Conservation (phyloP, 2,797 vertebrate genomes). For the Tympanoctomys barrerae region DNA sequence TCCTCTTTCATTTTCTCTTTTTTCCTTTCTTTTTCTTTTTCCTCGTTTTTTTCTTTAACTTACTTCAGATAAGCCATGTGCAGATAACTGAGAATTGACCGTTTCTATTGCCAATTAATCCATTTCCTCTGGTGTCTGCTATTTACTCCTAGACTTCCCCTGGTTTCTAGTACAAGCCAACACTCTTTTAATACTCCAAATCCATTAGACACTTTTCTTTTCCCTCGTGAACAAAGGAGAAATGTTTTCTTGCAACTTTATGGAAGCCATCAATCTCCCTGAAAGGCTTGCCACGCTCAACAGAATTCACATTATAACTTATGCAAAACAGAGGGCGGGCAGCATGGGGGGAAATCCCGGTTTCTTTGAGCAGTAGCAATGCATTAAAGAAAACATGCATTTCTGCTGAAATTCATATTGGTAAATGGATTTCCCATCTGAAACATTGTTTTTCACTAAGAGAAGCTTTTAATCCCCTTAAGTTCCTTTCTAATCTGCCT, state of each 20-base stretch:
- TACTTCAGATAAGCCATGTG: slow-evolving; percentile 12
- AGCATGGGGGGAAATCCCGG: slow-evolving; percentile 76
- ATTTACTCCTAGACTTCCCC: slow-evolving; percentile 57
- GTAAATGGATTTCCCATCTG: slow-evolving; percentile 90
- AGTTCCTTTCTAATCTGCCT: slow-evolving; percentile 91
- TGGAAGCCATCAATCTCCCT: slow-evolving; percentile 88
- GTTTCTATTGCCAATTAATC: slow-evolving; percentile 69
- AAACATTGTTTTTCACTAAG: slow-evolving; percentile 91
- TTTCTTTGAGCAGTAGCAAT: slow-evolving; percentile 83
- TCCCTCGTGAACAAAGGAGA: slow-evolving; percentile 84
- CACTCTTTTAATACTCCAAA: slow-evolving; percentile 85
- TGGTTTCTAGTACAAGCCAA: slow-evolving; percentile 77
- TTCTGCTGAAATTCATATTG: slow-evolving; percentile 90
- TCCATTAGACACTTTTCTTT: slow-evolving; percentile 86
- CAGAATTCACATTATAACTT: slow-evolving; percentile 84
- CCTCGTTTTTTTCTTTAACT: not conserved
- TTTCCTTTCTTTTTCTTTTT: not conserved
- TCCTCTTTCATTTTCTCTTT: not conserved
- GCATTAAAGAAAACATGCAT: slow-evolving; percentile 87
- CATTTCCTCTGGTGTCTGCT: slow-evolving; percentile 76
- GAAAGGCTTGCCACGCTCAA: slow-evolving; percentile 84
- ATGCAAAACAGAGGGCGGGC: slow-evolving; percentile 83
- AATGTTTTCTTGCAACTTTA: slow-evolving; percentile 84
- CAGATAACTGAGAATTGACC: slow-evolving; percentile 75
- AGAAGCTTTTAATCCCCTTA: slow-evolving; percentile 92